Conservation (phyloP, 2,888 invertebrate species). For the Cryptocephalus moraei region DNA sequence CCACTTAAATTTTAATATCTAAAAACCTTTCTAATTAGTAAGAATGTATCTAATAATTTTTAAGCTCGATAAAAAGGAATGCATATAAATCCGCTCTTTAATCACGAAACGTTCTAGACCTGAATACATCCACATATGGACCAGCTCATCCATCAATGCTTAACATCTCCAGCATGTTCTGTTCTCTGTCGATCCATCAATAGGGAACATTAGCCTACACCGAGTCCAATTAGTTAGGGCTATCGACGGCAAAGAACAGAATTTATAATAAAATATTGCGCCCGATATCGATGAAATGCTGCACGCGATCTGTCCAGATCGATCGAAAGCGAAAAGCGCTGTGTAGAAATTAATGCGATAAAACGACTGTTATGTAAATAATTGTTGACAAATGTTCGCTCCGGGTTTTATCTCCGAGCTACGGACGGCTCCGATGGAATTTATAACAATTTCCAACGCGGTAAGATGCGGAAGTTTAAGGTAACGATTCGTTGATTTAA, state of each 20-base stretch:
- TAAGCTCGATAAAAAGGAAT: neutral
- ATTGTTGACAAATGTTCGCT: too few species aligned
- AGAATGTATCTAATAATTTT: too few species aligned
- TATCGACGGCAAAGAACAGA: neutral
- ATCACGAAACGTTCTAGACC: slow-evolving; percentile 6
- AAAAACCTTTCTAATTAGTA: neutral
- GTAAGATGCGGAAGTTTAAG: too few species aligned
- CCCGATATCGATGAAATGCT: neutral
- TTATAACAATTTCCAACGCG: too few species aligned
- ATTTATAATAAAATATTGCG: neutral
- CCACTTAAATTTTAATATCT: neutral
- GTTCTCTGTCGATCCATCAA: slow-evolving; percentile 31
- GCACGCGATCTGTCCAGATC: neutral
- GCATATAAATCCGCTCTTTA: slow-evolving; percentile 4
- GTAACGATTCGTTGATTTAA: too few species aligned
- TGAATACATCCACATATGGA: slow-evolving; percentile 14
- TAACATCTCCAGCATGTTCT: slow-evolving; percentile 21
- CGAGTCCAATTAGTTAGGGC: slow-evolving; percentile 21
- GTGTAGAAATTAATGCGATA: too few species aligned
- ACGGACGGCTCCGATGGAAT: too few species aligned
- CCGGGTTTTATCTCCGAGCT: too few species aligned
- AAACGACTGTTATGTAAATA: too few species aligned
- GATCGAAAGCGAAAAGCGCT: too few species aligned
- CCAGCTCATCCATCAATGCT: slow-evolving; percentile 22
- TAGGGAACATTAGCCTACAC: slow-evolving; percentile 30